These are phyloP conservation scores for Fragum whitleyi DNA, from an alignment of 2,888 invertebrate genomes.

Conservation along the genomic window DNA sequence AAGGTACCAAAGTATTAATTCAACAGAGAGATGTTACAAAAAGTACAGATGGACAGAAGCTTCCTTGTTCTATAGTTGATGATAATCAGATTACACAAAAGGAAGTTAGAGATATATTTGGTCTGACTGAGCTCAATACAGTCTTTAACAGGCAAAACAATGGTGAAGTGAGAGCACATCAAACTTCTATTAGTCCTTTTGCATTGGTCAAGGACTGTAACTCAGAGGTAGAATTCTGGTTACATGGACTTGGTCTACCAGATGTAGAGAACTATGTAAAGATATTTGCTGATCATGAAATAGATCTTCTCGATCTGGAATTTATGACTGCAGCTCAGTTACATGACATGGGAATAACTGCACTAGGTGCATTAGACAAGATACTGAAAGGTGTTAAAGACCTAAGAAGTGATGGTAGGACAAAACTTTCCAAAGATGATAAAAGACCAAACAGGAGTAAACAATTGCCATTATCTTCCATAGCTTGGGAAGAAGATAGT, in stretches of 20 bases:
- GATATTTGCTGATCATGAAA: constrained; percentile 79
- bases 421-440: not conserved
- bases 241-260: constrained; percentile 71
- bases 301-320: constrained; percentile 76
- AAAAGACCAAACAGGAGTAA: not conserved
- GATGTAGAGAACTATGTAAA: constrained; percentile 74
- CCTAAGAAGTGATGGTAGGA: constrained; percentile 45
- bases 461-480: constrained; percentile 31
- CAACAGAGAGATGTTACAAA: constrained; percentile 40
- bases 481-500: constrained; percentile 57
- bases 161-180: not conserved
- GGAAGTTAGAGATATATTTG: constrained; percentile 56
- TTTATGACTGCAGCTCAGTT: constrained; percentile 75
- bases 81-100: not conserved
- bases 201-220: constrained; percentile 67
- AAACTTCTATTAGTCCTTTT: constrained; percentile 53
- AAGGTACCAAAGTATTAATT: constrained; percentile 47
- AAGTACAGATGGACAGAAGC: constrained; percentile 41
- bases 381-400: constrained; percentile 76
- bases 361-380: constrained; percentile 78
- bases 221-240: constrained; percentile 74
- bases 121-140: constrained; percentile 29
- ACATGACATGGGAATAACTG: constrained; percentile 78
- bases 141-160: not conserved
- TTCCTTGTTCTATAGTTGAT: constrained; percentile 55